A percentile compares a stretch with the other conserved stretches of the same genome.
Conservation (phyloP, 1,140 invertebrate species). For the Schlechtendalia chinensis region DNA sequence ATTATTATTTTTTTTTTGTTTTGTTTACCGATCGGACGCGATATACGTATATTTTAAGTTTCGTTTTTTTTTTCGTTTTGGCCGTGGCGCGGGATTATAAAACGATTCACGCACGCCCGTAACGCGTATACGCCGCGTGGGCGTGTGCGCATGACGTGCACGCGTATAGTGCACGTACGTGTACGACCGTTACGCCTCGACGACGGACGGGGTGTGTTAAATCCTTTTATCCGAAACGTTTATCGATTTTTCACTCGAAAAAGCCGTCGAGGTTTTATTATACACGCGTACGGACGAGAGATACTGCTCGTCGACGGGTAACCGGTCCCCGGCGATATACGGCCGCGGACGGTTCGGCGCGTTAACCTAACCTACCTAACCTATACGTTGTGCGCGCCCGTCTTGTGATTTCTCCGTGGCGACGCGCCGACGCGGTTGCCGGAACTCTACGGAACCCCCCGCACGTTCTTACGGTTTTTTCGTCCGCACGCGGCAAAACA, state of each 20-base stretch:
- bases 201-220: neutral
- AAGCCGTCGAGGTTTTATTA: neutral
- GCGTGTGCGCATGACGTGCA: neutral
- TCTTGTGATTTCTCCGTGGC: no score
- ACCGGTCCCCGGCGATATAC: no score
- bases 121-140: neutral
- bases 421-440: no score
- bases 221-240: constrained; percentile 25
- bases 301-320: no score
- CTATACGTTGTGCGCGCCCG: no score
- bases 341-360: no score
- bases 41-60: neutral
- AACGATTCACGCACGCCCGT: no score
- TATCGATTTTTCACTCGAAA: constrained; percentile 37
- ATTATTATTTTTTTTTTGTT: neutral
- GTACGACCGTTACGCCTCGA: neutral
- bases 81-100: neutral
- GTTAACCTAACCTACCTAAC: no score
- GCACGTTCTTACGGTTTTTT: no score
- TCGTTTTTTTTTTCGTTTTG: neutral
- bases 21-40: neutral
- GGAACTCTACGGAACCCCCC: no score
- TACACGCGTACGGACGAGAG: no score
- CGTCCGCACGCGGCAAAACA: no score
- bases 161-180: neutral